Evolutionary conservation across 1,140 invertebrate genomes (phyloP).

Genomic region (Neodiprion virginianus): DNA sequence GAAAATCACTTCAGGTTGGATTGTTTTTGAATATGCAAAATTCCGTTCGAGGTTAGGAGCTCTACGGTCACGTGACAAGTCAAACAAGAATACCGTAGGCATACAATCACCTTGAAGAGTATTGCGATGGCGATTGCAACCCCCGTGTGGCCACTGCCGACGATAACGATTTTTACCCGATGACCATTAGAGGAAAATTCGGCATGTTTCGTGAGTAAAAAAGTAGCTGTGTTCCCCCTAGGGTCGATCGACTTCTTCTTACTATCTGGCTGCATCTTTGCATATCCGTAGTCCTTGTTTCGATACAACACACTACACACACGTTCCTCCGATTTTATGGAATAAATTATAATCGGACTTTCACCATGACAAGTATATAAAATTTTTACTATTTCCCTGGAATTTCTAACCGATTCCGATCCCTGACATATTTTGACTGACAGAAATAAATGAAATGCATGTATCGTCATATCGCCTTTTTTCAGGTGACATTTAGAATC

Average conservation of each 20-base stretch:
- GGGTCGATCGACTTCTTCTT: not conserved
- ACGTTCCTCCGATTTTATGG: not conserved
- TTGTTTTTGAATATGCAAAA: no score
- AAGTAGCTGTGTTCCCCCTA: constrained; percentile 39
- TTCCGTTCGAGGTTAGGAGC: no score
- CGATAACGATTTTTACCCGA: constrained; percentile 49
- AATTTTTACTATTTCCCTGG: not conserved
- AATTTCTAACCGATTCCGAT: not conserved
- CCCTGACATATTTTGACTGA: not conserved
- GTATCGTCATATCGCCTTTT: no score
- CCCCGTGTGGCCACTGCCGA: constrained; percentile 46
- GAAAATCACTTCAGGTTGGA: no score
- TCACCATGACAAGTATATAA: not conserved
- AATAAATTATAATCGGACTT: not conserved
- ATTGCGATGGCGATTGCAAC: constrained; percentile 48
- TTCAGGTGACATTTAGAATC: no score
- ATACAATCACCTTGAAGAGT: constrained; percentile 45
- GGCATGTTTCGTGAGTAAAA: constrained; percentile 48
- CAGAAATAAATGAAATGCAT: not conserved
- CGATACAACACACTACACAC: no score
- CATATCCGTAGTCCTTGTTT: not conserved
- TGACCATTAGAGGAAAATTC: constrained; percentile 42
- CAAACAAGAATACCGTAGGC: constrained; percentile 25
- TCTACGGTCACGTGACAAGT: not conserved
- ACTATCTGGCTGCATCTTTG: not conserved